Evolutionary conservation across 1,140 invertebrate genomes (phyloP).

Genomic region (Megathymus violae): DNA sequence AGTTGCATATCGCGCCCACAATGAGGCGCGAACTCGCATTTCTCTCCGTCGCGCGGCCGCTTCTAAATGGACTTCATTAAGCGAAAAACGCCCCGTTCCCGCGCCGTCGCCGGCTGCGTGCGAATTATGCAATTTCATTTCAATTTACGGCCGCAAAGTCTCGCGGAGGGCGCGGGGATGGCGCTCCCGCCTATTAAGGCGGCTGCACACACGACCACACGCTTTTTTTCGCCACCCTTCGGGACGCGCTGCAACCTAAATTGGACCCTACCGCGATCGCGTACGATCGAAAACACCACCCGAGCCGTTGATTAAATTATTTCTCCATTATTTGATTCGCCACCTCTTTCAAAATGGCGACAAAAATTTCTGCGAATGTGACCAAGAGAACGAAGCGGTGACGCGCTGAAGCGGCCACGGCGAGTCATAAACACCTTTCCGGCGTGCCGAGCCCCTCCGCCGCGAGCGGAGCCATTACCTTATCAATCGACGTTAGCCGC

Average conservation of each 20-base stretch:
- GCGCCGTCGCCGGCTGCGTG: slow-evolving; percentile 41
- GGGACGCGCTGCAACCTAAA: slow-evolving; percentile 41
- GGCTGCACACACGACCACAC: slow-evolving; percentile 65
- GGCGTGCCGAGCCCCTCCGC: background rate
- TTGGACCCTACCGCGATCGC: slow-evolving; percentile 47
- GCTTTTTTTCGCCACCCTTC: slow-evolving; percentile 64
- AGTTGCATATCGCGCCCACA: too few relatives aligned
- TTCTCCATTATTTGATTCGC: slow-evolving; percentile 80
- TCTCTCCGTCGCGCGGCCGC: too few relatives aligned
- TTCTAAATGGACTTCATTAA: slow-evolving; percentile 68
- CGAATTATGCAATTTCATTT: slow-evolving; percentile 79
- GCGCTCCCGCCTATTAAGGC: slow-evolving; percentile 50
- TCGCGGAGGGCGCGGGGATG: slow-evolving; percentile 23
- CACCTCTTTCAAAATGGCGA: slow-evolving; percentile 80
- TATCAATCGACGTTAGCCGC: slow-evolving; percentile 22
- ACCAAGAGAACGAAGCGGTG: slow-evolving; percentile 24
- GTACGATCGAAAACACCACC: slow-evolving; percentile 45
- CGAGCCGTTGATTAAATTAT: slow-evolving; percentile 72
- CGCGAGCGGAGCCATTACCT: slow-evolving; percentile 12
- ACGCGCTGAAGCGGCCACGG: slow-evolving; percentile 19
- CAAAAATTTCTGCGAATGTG: slow-evolving; percentile 49
- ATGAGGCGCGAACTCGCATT: too few relatives aligned
- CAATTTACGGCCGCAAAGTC: slow-evolving; percentile 60
- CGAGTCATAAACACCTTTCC: slow-evolving; percentile 9
- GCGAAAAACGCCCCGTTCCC: slow-evolving; percentile 52